A percentile compares a stretch with the other conserved stretches of the same genome.
Evolutionary conservation across 2,797 vertebrate species (phyloP).

Genomic region (Rhynchotus rufescens): DNA sequence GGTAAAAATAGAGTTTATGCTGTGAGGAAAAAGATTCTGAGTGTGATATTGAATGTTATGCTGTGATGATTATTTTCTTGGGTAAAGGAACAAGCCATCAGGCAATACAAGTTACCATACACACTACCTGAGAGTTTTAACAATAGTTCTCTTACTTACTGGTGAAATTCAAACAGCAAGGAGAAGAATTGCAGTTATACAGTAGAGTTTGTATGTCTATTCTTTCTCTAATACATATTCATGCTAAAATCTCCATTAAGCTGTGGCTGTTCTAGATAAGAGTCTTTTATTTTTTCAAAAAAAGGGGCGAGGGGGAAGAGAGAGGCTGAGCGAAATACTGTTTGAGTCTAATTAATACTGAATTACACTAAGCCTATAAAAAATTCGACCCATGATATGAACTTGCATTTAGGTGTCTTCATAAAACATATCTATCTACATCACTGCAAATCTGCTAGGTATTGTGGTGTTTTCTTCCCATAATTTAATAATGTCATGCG

Average conservation of each 20-base stretch:
- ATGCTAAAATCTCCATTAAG: background rate
- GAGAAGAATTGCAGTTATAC: background rate
- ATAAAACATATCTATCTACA: background rate
- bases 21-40: background rate
- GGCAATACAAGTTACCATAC: background rate
- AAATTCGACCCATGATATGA: background rate
- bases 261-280: background rate
- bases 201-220: background rate
- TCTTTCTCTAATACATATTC: background rate
- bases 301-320: no score
- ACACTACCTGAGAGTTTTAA: background rate
- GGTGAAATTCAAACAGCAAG: background rate
- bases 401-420: background rate
- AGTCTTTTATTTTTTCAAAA: background rate
- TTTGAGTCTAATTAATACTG: background rate
- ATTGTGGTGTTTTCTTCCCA: background rate
- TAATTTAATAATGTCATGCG: background rate
- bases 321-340: background rate
- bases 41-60: background rate
- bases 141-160: background rate
- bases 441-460: background rate
- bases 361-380: background rate
- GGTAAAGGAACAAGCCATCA: background rate
- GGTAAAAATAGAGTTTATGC: background rate
- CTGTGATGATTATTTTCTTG: background rate